Evolutionary conservation across 1,140 invertebrate species (phyloP), one percentile per base, ranked within the genome.

Genomic region (Panulirus ornatus): DNA sequence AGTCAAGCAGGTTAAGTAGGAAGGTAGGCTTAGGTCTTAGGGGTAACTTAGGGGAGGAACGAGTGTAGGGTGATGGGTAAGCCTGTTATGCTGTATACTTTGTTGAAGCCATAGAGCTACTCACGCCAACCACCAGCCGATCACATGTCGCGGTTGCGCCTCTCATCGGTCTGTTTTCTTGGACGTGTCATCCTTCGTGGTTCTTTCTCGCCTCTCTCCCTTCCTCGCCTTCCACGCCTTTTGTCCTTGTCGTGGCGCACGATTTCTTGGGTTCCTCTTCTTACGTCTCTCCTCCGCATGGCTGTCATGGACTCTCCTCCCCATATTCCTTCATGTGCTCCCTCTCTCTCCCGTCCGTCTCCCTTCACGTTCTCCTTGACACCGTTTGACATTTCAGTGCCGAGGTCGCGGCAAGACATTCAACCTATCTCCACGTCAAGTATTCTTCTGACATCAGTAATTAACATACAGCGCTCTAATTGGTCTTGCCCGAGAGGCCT

Each of bases 381-480:
- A 2, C 11, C 76, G 0, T 79, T 1, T 79, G 44, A 79, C 76
- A 42, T 79, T 51, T 14, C 51, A 30, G 16, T 40, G 71, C 38
- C 54, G 22, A 30, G n/a, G 42, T 51, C n/a, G 27, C 27, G 76
- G 76, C 16, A 36, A 79, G 76, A 51, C 76, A 51, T 42, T 58
- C 22, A 22, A 58, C 54, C 54, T 58, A 3, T 58, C 54, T 22
- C 19, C 54, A 9, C 54, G 11, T 58, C 19, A 22, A 5, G 19
- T 0, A 14, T 22, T 58, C 54, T 58, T 58, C n/a, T 9, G 51
- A 38, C 51, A 30, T 54, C 76, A 34, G n/a, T 30, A 79, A 79
- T 79, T 79, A 79, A 51, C 76, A 30, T 79, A 51, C 51, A 42
- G 30, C 76, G 8, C n/a, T 16, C 44, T 30, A 79, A 79, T 79